Conservation (phyloP, 2,113 vertebrate genomes). For the Tragelaphus scriptus region DNA sequence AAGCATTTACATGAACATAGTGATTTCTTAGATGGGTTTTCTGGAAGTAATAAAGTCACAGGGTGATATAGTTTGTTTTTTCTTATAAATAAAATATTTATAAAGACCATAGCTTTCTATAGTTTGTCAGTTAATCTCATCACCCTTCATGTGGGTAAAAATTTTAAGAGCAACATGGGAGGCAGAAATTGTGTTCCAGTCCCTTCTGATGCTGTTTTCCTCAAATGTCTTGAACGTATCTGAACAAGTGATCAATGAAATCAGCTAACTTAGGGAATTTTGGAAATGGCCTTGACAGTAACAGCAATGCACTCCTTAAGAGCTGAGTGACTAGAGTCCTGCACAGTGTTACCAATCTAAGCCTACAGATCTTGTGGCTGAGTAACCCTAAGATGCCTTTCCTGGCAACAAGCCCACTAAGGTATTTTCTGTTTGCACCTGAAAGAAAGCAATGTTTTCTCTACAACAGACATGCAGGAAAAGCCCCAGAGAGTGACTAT, state of each 20-base stretch:
- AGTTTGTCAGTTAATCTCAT: not conserved
- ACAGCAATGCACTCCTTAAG: not conserved
- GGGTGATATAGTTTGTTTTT: not conserved
- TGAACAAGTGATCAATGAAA: not conserved
- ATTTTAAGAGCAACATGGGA: not conserved
- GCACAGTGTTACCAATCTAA: too few relatives aligned
- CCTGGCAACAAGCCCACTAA: not conserved
- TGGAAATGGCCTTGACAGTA: not conserved
- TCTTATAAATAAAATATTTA: conserved; percentile 18
- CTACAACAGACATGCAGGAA: not conserved
- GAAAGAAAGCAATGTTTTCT: not conserved
- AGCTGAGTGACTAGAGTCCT: not conserved
- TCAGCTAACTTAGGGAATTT: not conserved
- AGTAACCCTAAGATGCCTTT: not conserved
- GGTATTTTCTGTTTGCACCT: not conserved
- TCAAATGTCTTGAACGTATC: not conserved
- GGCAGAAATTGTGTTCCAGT: not conserved
- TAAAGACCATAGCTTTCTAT: not conserved
- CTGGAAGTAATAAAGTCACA: conserved; percentile 4
- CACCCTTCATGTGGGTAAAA: not conserved
- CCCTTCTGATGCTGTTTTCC: not conserved
- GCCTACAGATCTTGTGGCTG: not conserved
- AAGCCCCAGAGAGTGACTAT: not conserved
- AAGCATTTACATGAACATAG: not conserved
- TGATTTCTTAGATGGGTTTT: not conserved